Evolutionary conservation across 2,113 vertebrate species (phyloP).

Genomic region (Setophaga petechia): DNA sequence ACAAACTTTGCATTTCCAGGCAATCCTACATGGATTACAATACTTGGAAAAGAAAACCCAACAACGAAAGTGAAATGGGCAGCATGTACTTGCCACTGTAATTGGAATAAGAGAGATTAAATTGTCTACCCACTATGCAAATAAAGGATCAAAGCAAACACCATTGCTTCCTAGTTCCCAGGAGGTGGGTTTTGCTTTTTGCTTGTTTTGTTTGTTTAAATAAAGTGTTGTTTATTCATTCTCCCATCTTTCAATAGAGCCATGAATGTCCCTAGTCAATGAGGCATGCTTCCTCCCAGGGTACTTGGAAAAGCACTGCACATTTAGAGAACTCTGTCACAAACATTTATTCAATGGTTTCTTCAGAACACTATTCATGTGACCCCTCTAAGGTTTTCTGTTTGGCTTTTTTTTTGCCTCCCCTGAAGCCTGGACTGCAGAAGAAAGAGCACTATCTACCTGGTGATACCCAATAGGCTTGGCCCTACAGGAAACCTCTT

Average conservation of each 20-base stretch:
- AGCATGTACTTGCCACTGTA: neutral
- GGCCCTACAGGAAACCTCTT: neutral
- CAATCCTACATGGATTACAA: neutral
- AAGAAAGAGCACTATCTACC: neutral
- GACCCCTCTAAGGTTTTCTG: neutral
- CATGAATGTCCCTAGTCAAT: neutral
- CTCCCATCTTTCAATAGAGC: neutral
- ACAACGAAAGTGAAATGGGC: neutral
- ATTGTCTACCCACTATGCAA: neutral
- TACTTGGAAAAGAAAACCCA: neutral
- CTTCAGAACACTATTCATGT: neutral
- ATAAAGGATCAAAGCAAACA: conserved; percentile 26
- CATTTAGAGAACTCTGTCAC: neutral
- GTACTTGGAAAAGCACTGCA: neutral
- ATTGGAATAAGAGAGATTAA: neutral
- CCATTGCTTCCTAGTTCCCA: neutral
- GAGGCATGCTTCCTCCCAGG: neutral
- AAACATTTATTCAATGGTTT: neutral
- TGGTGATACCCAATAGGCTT: neutral
- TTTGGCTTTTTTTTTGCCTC: neutral
- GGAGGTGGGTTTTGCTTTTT: neutral
- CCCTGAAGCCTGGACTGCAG: neutral
- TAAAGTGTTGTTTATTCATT: neutral
- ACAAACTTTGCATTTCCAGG: neutral
- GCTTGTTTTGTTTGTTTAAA: neutral